These are phyloP conservation scores for Anguilla japonica DNA, from an alignment of 2,113 vertebrate genomes.

Conservation along the genomic window DNA sequence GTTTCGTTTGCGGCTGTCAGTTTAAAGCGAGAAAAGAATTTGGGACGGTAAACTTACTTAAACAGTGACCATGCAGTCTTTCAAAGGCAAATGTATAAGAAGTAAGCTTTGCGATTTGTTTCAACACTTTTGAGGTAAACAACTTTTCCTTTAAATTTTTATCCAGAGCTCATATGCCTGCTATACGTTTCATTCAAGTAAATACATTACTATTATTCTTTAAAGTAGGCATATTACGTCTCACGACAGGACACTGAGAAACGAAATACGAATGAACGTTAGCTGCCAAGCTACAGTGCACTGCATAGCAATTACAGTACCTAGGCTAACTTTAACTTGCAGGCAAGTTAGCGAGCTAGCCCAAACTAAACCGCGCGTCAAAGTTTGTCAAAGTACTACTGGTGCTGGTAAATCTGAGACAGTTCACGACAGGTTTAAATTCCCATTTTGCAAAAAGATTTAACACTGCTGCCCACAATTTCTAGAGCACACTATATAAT, in stretches of 20 bases:
- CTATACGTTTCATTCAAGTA: not conserved
- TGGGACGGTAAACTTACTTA: not conserved
- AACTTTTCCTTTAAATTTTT: not conserved
- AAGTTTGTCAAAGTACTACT: not conserved
- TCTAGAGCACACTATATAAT: constrained; percentile 13
- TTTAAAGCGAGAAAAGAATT: not conserved
- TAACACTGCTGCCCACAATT: not conserved
- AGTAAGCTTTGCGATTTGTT: too few relatives aligned
- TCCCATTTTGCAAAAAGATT: not conserved
- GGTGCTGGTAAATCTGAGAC: not conserved
- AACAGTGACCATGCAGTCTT: not conserved
- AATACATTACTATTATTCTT: not conserved
- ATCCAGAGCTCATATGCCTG: not conserved
- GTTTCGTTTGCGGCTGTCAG: not conserved
- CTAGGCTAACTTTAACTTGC: not conserved
- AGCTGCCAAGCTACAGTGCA: not conserved
- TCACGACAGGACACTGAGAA: not conserved
- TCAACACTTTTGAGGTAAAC: not conserved
- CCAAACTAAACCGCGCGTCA: not conserved
- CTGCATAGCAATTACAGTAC: not conserved
- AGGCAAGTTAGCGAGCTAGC: not conserved
- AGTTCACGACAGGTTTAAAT: not conserved
- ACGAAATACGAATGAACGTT: not conserved
- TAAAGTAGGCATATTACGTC: not conserved
- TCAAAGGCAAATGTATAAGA: too few relatives aligned